A percentile compares a stretch with the other conserved stretches of the same genome.
Evolutionary conservation across 2,888 invertebrate genomes (phyloP).

Genomic region (Dysmachus trigonus): DNA sequence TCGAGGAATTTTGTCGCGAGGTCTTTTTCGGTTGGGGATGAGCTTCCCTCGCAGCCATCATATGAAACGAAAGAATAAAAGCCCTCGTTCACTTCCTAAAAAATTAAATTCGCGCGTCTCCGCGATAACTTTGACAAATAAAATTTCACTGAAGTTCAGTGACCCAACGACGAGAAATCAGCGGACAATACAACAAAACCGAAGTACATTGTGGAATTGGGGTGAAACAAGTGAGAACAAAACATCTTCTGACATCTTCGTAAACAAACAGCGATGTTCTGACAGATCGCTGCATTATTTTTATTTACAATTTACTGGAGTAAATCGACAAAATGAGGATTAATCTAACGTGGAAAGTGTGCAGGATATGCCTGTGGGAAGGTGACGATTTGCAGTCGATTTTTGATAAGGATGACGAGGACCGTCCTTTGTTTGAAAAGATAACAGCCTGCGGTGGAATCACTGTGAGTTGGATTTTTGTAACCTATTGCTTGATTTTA

Average conservation of each 20-base stretch:
- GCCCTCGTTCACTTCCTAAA: background rate
- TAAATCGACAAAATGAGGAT: slow-evolving; percentile 23
- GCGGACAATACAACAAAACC: background rate
- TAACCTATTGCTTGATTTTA: background rate
- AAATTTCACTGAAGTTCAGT: background rate
- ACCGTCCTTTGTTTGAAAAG: slow-evolving; percentile 47
- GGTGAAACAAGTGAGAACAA: background rate
- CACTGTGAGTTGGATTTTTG: slow-evolving; percentile 41
- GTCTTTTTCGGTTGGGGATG: background rate
- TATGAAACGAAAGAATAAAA: background rate
- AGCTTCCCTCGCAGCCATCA: background rate
- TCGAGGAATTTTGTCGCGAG: background rate
- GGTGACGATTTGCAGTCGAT: slow-evolving; percentile 49
- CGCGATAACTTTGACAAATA: background rate
- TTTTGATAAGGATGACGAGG: slow-evolving; percentile 47
- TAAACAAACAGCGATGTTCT: background rate
- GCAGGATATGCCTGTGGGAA: slow-evolving; percentile 51
- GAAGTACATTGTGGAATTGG: background rate
- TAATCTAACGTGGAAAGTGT: slow-evolving; percentile 47
- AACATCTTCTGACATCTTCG: background rate
- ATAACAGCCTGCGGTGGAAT: slow-evolving; percentile 50
- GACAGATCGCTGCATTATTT: background rate
- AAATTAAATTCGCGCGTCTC: background rate
- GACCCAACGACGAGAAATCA: background rate
- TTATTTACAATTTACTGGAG: background rate